Evolutionary conservation across 2,113 vertebrate genomes (phyloP), one percentile per base, ranked within the genome.

Genomic region (Vidua chalybeata): DNA sequence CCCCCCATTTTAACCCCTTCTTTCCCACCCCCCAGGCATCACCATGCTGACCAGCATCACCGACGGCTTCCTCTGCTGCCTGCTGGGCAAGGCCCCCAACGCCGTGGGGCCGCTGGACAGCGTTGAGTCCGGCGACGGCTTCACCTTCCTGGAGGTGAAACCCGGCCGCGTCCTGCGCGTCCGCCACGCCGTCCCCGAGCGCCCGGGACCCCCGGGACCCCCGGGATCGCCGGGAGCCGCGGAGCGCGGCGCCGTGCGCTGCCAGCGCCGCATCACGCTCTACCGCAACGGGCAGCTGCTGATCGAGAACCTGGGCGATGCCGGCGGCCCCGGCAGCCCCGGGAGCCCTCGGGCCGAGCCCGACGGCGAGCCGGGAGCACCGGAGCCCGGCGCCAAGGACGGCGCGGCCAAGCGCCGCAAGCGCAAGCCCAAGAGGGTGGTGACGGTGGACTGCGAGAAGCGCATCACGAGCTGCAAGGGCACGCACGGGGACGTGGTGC

Each of bases 131-230:
- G 82, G 96, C 12, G 98, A 99, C 9, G 99, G 99, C 95, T 99
- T 98, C 67, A 99, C 98, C 92, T 99, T 99, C 83, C 97, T 99
- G 93, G 99, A 99, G 96, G 99, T 99, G 66, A 99, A 99, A 71
- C 99, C 99, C 0, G 99, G 99, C 17, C 97, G 99, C 1, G 97
- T 99, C 79, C 97, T 99, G 33, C 97, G 99, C 21, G 97, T 99
- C 74, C 97, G 98, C 20, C 99, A 99, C 63, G 87, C 97, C 2
- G 86, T 97, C 5, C 98, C 99, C 0, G 90, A 96, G 30, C 96
- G 58, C 3, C 46, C 97, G 2, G 41, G 11, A 11, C 41, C 41
- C 12, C 41, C 41, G 41, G 41, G 41, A 5, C 41, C 41, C 12
- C 41, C 41, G 41, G 41, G 5, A 13, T 41, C 41, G 41, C 41